These are phyloP conservation scores for Charadrius vociferus DNA, from an alignment of 2,113 vertebrate species.

Conservation along the genomic window DNA sequence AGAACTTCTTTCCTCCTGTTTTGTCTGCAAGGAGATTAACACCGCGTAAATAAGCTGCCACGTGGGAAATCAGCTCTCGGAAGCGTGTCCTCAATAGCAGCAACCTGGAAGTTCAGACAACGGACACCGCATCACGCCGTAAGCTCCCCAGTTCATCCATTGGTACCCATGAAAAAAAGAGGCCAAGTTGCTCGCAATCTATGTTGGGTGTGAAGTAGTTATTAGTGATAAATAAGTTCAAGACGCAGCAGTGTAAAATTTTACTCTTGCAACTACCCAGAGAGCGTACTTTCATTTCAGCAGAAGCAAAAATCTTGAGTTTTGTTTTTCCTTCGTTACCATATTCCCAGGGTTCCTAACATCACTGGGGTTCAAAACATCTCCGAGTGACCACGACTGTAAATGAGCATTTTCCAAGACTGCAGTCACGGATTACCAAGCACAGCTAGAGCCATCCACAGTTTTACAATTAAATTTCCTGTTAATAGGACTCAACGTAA, in stretches of 20 bases:
- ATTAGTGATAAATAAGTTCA: neutral
- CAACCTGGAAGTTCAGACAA: neutral
- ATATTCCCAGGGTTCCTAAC: neutral
- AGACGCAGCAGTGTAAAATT: neutral
- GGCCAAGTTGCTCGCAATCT: neutral
- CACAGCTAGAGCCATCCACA: too few relatives aligned
- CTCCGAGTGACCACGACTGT: accelerated
- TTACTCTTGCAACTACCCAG: neutral
- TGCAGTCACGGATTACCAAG: neutral
- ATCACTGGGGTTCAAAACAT: neutral
- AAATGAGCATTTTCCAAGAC: neutral
- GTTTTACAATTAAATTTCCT: neutral
- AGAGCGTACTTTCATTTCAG: neutral
- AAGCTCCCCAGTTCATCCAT: accelerated
- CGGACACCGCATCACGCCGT: accelerated
- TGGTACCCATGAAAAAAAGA: neutral
- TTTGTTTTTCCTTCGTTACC: neutral
- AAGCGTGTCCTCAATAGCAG: accelerated
- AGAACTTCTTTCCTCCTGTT: conserved; percentile 95
- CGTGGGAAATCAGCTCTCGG: neutral
- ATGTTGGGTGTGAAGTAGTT: neutral
- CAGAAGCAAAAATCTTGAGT: neutral
- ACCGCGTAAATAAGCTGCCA: neutral
- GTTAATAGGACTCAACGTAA: accelerated
- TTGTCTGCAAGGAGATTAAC: conserved; percentile 81